These are phyloP conservation scores for Heliangelus exortis DNA, from an alignment of 2,797 vertebrate species.

Conservation along the genomic window DNA sequence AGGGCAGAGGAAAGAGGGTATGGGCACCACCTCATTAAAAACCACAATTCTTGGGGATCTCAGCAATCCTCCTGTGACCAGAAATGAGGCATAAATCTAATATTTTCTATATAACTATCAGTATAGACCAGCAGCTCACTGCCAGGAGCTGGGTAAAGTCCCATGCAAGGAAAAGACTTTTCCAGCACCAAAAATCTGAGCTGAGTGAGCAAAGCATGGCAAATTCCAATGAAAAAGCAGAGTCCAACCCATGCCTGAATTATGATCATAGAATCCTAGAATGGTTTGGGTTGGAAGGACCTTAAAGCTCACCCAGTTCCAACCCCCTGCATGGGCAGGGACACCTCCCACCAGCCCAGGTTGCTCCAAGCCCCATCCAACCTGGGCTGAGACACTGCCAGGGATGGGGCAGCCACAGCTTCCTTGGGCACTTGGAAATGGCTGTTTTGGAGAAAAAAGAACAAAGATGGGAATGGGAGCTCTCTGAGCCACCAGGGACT, in stretches of 20 bases:
- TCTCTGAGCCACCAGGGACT: neutral
- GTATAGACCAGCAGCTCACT: no score
- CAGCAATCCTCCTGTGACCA: neutral
- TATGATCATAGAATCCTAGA: no score
- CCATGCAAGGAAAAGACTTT: neutral
- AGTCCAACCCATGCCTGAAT: neutral
- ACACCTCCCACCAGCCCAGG: no score
- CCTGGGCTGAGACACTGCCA: no score
- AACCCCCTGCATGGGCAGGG: no score
- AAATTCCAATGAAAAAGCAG: accelerated
- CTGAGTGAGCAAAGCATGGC: accelerated
- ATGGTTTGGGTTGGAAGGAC: no score
- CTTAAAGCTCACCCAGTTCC: no score
- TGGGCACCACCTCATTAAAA: neutral
- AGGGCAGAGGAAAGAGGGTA: neutral
- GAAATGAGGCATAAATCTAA: neutral
- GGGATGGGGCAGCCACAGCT: no score
- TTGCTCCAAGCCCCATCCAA: no score
- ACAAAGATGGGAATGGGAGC: neutral
- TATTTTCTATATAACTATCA: neutral
- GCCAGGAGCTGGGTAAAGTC: neutral
- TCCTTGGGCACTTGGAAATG: neutral
- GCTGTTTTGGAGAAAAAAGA: accelerated
- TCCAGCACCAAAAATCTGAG: neutral
- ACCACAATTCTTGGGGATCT: neutral